A percentile compares a stretch with the other conserved stretches of the same genome.
Conservation (phyloP, 1,140 invertebrate species). For the Drosophila ohnishii region DNA sequence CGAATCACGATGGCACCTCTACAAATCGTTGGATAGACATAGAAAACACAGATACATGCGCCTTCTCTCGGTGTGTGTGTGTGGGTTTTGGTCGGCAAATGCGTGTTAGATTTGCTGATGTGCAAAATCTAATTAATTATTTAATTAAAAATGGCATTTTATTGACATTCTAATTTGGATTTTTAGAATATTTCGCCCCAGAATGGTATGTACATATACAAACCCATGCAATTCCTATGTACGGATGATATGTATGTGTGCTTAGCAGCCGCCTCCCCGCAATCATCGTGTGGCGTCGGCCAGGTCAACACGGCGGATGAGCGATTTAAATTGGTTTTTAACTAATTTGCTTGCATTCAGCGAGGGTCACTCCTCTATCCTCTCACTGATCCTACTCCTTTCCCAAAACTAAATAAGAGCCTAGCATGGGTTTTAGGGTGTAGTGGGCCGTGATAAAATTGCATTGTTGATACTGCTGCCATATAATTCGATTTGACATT, state of each 20-base stretch:
- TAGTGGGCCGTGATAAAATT: conserved; percentile 6
- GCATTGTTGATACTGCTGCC: conserved; percentile 23
- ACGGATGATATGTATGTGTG: background rate
- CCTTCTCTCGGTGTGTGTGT: background rate
- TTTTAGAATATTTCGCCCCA: conserved; percentile 60
- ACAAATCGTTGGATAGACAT: conserved; percentile 19
- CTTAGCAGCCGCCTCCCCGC: background rate
- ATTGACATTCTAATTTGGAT: conserved; percentile 81
- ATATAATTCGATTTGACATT: conserved; percentile 23
- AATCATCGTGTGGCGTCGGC: conserved; percentile 33
- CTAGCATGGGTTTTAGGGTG: too few species aligned
- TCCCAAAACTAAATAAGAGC: background rate
- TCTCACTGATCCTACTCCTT: background rate
- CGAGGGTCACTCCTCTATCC: background rate
- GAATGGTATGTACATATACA: conserved; percentile 11
- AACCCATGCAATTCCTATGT: conserved; percentile 17
- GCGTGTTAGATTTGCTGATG: conserved; percentile 71
- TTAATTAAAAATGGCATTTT: conserved; percentile 78
- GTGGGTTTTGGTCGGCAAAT: conserved; percentile 36
- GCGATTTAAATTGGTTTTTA: conserved; percentile 80
- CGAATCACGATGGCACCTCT: conserved; percentile 10
- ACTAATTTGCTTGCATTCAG: conserved; percentile 73
- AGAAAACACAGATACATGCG: conserved; percentile 19
- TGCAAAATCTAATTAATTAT: conserved; percentile 81
- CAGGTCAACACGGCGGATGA: conserved; percentile 62